phyloP scores from a whole-genome alignment of 2,797 vertebrate species.

The Lagodon rhomboides region DNA sequence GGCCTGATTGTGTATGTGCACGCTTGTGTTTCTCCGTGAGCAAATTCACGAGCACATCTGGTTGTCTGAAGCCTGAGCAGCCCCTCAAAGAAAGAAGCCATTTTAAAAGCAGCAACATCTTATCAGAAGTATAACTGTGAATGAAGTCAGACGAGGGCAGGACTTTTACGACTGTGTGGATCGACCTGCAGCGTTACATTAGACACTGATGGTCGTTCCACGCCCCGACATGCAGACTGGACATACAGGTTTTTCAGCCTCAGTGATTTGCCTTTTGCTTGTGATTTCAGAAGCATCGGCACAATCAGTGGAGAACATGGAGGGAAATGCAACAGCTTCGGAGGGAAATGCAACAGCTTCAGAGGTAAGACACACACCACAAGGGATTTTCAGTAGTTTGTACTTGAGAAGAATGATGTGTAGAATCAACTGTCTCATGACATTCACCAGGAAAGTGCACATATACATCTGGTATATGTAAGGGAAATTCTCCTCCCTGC shows the following conservation, averaged over 20 bases:
- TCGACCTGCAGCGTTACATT: background rate
- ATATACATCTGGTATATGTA: background rate
- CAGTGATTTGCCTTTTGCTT: background rate
- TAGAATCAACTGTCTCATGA: background rate
- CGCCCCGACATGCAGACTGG: constrained; percentile 22
- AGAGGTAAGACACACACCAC: constrained; percentile 32
- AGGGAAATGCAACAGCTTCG: background rate
- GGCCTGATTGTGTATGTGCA: background rate
- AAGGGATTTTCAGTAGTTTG: background rate
- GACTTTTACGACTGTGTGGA: background rate
- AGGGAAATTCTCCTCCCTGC: no score
- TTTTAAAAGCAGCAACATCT: background rate
- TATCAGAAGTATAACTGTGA: background rate
- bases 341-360: background rate
- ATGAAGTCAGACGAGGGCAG: background rate
- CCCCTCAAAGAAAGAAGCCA: background rate
- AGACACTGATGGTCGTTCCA: accelerated
- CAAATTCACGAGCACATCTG: background rate
- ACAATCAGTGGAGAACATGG: constrained; percentile 13
- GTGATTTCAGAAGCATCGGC: background rate
- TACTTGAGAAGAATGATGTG: background rate
- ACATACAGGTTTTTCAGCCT: background rate
- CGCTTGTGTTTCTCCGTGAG: background rate
- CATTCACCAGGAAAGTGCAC: background rate
- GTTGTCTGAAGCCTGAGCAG: background rate